A percentile compares a stretch with the other conserved stretches of the same genome.
These are phyloP conservation scores for Dasysyrphus tricinctus DNA, from an alignment of 2,888 invertebrate genomes.

Conservation along the genomic window DNA sequence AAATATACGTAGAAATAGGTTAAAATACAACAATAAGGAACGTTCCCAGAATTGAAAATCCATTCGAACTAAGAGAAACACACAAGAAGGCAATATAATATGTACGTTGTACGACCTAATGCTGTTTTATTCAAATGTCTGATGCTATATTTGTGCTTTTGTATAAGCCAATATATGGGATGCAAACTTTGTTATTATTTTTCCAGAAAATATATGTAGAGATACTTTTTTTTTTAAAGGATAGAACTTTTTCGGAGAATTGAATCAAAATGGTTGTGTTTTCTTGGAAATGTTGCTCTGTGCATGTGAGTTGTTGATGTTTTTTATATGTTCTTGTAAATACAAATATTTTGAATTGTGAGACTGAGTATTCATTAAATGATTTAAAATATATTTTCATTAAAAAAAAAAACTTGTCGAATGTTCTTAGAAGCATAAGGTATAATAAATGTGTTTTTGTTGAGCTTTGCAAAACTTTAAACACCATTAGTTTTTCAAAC, in stretches of 20 bases:
- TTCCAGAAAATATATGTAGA: too few species aligned
- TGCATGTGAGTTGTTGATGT: not conserved
- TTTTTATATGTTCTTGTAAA: not conserved
- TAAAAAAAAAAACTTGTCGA: too few species aligned
- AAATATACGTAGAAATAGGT: slow-evolving; percentile 23
- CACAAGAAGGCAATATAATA: not conserved
- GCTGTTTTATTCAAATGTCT: slow-evolving; percentile 19
- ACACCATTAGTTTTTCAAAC: too few species aligned
- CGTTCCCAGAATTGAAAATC: slow-evolving; percentile 3
- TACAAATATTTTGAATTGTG: too few species aligned
- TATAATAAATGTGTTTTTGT: too few species aligned
- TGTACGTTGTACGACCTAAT: not conserved
- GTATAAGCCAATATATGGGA: slow-evolving; percentile 10
- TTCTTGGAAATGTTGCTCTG: not conserved
- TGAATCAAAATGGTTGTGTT: not conserved
- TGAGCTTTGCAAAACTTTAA: too few species aligned
- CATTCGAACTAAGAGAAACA: not conserved
- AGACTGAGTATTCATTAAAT: too few species aligned
- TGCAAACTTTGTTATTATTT: slow-evolving; percentile 19
- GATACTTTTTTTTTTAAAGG: not conserved
- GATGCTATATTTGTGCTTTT: not conserved
- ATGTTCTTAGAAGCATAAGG: too few species aligned
- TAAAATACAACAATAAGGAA: not conserved
- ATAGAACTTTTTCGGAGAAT: not conserved
- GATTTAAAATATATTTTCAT: too few species aligned